Evolutionary conservation across 2,888 invertebrate species (phyloP).

Genomic region (Limnephilus rhombicus): DNA sequence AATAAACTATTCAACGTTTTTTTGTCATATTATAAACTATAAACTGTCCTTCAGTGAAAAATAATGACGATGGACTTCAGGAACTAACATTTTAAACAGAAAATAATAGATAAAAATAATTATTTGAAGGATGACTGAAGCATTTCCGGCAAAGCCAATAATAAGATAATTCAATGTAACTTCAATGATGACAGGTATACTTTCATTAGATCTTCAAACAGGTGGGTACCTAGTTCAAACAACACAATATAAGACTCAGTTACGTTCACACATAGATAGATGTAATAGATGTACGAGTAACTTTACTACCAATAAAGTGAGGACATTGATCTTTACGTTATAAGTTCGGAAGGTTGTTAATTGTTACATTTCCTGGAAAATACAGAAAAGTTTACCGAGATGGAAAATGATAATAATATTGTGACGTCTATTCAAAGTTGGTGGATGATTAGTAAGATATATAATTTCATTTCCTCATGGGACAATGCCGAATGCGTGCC

Average conservation of each 20-base stretch:
- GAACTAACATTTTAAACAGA: neutral
- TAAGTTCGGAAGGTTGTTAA: neutral
- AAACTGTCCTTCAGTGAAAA: neutral
- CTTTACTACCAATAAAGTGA: neutral
- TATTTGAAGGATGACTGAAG: neutral
- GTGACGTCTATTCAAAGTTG: constrained; percentile 10
- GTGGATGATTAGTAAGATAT: neutral
- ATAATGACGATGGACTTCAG: neutral
- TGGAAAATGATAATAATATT: neutral
- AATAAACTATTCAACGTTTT: neutral
- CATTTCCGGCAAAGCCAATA: neutral
- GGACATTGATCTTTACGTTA: neutral
- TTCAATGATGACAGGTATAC: neutral
- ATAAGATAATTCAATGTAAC: neutral
- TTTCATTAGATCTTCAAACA: neutral
- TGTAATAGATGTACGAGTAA: neutral
- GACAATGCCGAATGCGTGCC: constrained; percentile 27
- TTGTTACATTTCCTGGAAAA: neutral
- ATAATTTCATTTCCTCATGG: constrained; percentile 39
- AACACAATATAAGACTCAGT: neutral
- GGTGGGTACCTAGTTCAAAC: neutral
- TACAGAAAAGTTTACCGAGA: neutral
- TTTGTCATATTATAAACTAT: neutral
- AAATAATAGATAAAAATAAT: neutral
- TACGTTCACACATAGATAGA: neutral